phyloP scores from a whole-genome alignment of 2,888 invertebrate species.

The Scaeva pyrastri region DNA sequence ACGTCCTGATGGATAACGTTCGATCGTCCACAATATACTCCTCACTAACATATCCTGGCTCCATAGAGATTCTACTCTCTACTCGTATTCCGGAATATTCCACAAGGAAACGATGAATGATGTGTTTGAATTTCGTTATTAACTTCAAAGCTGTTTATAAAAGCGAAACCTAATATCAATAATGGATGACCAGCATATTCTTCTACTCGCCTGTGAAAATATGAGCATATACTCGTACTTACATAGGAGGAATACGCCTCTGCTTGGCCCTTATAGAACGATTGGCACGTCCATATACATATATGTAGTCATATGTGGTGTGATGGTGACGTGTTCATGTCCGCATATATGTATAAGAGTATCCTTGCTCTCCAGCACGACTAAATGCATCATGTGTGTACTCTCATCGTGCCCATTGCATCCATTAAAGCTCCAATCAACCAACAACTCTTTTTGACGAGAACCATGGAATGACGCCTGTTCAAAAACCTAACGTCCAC shows the following conservation, averaged over 20 bases:
- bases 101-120: constrained; percentile 4
- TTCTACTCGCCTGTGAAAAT: background rate
- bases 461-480: constrained; percentile 14
- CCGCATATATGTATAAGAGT: background rate
- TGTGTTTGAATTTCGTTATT: constrained; percentile 42
- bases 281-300: too few relatives aligned
- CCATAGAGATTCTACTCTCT: background rate
- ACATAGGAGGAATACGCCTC: too few relatives aligned
- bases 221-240: background rate
- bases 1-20: background rate
- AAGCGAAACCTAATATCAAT: constrained; percentile 53
- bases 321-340: background rate
- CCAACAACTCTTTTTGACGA: constrained; percentile 8
- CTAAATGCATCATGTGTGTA: constrained; percentile 7
- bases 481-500: constrained; percentile 18
- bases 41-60: background rate
- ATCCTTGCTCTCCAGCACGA: background rate
- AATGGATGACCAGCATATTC: constrained; percentile 40
- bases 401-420: constrained; percentile 20
- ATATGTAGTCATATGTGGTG: background rate
- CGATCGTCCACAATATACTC: background rate
- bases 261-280: background rate
- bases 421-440: constrained; percentile 39
- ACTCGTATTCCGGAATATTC: background rate
- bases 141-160: constrained; percentile 45